phyloP scores from a whole-genome alignment of 2,797 vertebrate genomes.

The Cyprinella venusta region DNA sequence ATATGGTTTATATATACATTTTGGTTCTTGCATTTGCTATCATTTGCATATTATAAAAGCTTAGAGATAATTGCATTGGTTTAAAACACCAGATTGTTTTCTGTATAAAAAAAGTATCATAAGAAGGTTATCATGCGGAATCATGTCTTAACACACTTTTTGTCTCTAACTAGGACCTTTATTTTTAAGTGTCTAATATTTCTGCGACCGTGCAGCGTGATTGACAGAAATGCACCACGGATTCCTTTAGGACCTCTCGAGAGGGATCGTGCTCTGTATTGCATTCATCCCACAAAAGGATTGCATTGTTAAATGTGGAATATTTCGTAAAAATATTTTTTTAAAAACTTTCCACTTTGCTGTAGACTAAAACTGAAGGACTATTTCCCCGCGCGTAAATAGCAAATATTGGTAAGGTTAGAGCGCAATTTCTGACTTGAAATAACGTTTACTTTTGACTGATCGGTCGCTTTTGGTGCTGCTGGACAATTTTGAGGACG shows the following conservation, averaged over 20 bases:
- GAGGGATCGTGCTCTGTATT: neutral
- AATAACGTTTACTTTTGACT: slow-evolving; percentile 10
- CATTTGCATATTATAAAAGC: neutral
- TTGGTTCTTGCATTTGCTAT: neutral
- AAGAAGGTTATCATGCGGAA: neutral
- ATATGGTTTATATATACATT: no score
- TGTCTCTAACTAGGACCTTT: neutral
- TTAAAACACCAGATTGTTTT: slow-evolving; percentile 4
- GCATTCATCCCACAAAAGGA: neutral
- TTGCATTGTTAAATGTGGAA: neutral
- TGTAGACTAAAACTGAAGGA: neutral
- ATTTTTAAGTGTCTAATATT: neutral
- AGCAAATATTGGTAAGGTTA: neutral
- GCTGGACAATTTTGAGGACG: slow-evolving; percentile 1
- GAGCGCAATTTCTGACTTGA: neutral
- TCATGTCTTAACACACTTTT: neutral
- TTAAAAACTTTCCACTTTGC: neutral
- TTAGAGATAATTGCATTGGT: neutral
- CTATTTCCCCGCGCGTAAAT: neutral
- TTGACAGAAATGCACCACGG: slow-evolving; percentile 27
- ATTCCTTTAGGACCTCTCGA: slow-evolving; percentile 17
- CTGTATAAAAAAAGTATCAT: slow-evolving; percentile 14
- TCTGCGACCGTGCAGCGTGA: slow-evolving; percentile 6
- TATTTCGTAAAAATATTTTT: neutral
- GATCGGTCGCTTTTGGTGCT: neutral